Base-by-base conservation (phyloP, 2,113 vertebrate genomes). In the Suncus etruscus region DNA sequence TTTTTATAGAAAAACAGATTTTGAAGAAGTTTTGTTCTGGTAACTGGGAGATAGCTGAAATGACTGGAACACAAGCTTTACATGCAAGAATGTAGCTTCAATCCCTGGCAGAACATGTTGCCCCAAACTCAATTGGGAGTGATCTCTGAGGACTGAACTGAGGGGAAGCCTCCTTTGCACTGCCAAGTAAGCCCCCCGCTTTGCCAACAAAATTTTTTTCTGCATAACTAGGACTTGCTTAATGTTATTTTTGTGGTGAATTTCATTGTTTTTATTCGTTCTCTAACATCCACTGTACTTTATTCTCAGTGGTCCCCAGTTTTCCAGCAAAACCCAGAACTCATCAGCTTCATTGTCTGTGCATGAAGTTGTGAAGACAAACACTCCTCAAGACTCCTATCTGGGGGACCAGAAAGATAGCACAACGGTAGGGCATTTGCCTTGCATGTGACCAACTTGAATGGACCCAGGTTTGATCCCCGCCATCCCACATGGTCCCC, bases 1-100 rank as follows among this genome's bases (percentile, higher is more conserved):
- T 25, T 87, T 89, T 83, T 66, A 29, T 72, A 73, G 24, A 80
- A 77, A 86, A 93, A 54, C 31, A 90, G 27, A 63, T 29, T 80
- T 86, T 29, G 75, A 86, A 47, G 50, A 77, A 73, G 45, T 14
- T 83, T 90, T 87, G 25, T 58, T 89, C 24, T 65, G 61, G 18
- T 20, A 65, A 65, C 18, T 68, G 74, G 7, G 51, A 54, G 51
- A 54, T 7, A 54, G 15, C 15, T 54, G 3, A 10, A 54, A 54
- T 10, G 15, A 12, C 51, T 54, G 51, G 51, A 54, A 15, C 51
- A 5, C 15, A 54, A 12, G 51, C 15, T 54, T 54, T 15, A 54
- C 11, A 54, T 54, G 15, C 51, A 5, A 15, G 15, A 54, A 54
- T 54, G 51, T 54, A 54, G 15, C 51, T 54, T 54, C 51, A 10